Conservation (phyloP, 2,888 invertebrate species). For the Sericinus montela region DNA sequence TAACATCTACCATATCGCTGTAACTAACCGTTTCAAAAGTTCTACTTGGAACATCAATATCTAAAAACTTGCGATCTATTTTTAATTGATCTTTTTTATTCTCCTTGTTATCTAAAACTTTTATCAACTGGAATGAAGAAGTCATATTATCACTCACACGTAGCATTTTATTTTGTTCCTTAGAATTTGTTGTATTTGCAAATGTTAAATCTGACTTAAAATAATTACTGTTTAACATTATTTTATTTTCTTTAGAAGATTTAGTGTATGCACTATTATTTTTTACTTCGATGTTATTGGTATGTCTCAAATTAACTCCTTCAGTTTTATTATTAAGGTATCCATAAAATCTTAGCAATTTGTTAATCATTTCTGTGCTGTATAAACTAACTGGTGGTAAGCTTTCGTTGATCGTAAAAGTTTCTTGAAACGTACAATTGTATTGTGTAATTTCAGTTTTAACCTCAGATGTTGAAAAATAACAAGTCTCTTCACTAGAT, state of each 20-base stretch:
- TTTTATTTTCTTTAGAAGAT: constrained; percentile 28
- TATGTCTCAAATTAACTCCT: constrained; percentile 41
- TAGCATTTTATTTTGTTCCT: constrained; percentile 43
- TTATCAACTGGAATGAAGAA: constrained; percentile 43
- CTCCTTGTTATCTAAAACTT: constrained; percentile 58
- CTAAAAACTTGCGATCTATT: constrained; percentile 53
- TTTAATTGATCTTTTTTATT: constrained; percentile 52
- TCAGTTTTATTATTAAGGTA: constrained; percentile 70
- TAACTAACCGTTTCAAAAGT: constrained; percentile 35
- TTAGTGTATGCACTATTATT: constrained; percentile 27
- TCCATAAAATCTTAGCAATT: constrained; percentile 66
- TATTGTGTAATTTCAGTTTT: constrained; percentile 67
- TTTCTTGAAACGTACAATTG: constrained; percentile 72
- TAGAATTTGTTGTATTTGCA: constrained; percentile 24
- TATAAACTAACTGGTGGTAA: constrained; percentile 72
- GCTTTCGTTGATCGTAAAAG: constrained; percentile 71
- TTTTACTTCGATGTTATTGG: constrained; percentile 32
- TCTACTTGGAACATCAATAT: constrained; percentile 23
- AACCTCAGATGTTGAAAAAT: constrained; percentile 64
- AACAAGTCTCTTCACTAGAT: constrained; percentile 60
- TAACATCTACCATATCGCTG: constrained; percentile 32
- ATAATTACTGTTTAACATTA: constrained; percentile 33
- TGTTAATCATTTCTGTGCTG: constrained; percentile 75
- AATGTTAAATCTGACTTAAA: background rate
- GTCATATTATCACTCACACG: constrained; percentile 53